These are phyloP conservation scores for Lerema accius DNA, from an alignment of 1,140 invertebrate genomes.

Conservation along the genomic window DNA sequence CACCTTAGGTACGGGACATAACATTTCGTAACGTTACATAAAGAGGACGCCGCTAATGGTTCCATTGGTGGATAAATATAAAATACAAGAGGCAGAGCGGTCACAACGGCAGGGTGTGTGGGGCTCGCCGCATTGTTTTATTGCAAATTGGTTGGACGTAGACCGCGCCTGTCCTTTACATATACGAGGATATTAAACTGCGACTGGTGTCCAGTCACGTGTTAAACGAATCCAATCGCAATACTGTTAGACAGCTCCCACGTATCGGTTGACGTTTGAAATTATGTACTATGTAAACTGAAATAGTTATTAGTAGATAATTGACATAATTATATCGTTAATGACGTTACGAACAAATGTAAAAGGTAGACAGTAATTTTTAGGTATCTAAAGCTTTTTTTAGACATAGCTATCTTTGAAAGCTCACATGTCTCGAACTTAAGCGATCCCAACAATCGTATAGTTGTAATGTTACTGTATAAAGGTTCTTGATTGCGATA, in stretches of 20 bases:
- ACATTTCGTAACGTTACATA: constrained; percentile 58
- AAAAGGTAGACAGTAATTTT: too few species aligned
- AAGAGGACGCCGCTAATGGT: constrained; percentile 62
- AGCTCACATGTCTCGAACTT: too few species aligned
- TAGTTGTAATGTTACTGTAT: too few species aligned
- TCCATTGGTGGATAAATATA: constrained; percentile 59
- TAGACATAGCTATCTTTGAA: too few species aligned
- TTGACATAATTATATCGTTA: too few species aligned
- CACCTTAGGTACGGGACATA: constrained; percentile 44
- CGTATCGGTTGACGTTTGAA: background rate
- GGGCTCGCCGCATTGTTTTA: constrained; percentile 78
- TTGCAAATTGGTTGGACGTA: constrained; percentile 81
- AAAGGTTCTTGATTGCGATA: too few species aligned
- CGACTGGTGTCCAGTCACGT: constrained; percentile 73
- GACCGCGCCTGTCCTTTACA: constrained; percentile 77
- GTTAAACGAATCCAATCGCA: constrained; percentile 79
- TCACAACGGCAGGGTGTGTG: constrained; percentile 58
- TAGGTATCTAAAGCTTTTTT: too few species aligned
- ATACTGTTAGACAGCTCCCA: constrained; percentile 58
- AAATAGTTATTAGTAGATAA: too few species aligned
- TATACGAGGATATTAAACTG: constrained; percentile 80
- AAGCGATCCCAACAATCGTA: too few species aligned
- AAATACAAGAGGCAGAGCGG: constrained; percentile 63
- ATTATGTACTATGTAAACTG: too few species aligned
- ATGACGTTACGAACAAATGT: too few species aligned